Evolutionary conservation across 2,888 invertebrate species (phyloP).

Genomic region (Tetanocera ferruginea): DNA sequence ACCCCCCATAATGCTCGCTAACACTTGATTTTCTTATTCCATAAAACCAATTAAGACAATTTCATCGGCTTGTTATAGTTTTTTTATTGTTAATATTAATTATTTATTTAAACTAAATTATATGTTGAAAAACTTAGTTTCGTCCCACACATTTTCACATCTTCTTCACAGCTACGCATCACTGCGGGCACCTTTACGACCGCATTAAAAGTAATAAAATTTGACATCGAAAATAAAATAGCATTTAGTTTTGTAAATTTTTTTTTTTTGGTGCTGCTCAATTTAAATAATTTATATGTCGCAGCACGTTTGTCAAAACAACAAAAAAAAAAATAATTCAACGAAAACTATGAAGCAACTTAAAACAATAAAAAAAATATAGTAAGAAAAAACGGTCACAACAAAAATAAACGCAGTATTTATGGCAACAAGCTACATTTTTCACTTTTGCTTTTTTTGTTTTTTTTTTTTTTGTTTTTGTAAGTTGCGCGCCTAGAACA

Average conservation of each 20-base stretch:
- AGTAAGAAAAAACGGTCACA: neutral
- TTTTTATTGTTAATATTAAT: neutral
- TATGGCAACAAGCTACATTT: neutral
- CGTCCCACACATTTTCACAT: neutral
- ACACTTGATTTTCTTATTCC: too few species aligned
- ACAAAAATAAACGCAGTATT: too few species aligned
- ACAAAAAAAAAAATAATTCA: neutral
- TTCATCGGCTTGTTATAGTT: neutral
- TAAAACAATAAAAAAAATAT: neutral
- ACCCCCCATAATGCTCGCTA: too few species aligned
- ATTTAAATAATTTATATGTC: constrained; percentile 28
- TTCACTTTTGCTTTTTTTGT: too few species aligned
- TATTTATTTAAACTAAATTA: neutral
- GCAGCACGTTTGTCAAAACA: constrained; percentile 30
- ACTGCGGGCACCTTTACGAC: constrained; percentile 44
- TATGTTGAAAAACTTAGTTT: neutral
- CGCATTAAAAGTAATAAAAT: constrained; percentile 42
- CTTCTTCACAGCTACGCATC: neutral
- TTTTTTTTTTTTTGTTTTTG: too few species aligned
- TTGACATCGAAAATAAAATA: constrained; percentile 34
- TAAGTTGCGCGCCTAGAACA: neutral
- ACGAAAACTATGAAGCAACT: constrained; percentile 23
- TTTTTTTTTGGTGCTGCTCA: neutral
- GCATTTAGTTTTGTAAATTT: constrained; percentile 4
- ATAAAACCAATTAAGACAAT: neutral